Evolutionary conservation across 2,797 vertebrate genomes (phyloP).

Genomic region (Tadarida brasiliensis): DNA sequence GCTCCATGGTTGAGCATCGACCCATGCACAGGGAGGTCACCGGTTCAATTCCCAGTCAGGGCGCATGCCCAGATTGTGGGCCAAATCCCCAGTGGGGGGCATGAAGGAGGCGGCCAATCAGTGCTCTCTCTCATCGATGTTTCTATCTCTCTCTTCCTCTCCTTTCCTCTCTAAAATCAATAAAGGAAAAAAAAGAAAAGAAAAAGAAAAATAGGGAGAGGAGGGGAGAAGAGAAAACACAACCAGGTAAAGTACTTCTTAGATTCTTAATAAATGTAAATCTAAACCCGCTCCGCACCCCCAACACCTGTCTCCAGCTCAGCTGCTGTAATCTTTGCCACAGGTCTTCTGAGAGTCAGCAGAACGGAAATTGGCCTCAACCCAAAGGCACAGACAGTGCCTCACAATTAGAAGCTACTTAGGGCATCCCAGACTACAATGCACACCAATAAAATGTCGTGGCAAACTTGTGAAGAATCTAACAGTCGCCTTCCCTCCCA

Average conservation of each 20-base stretch:
- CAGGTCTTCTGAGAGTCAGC: slow-evolving; percentile 60
- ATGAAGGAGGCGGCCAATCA: too few relatives aligned
- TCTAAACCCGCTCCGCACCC: background rate
- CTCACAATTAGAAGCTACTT: slow-evolving; percentile 80
- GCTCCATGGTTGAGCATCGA: too few relatives aligned
- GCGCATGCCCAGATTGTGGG: too few relatives aligned
- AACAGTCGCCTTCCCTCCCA: background rate
- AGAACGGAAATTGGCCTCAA: slow-evolving; percentile 75
- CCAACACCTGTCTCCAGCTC: slow-evolving; percentile 47
- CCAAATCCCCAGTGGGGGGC: too few relatives aligned
- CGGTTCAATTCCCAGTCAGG: too few relatives aligned
- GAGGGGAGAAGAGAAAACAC: background rate
- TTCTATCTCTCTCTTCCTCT: too few relatives aligned
- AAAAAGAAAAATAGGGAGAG: background rate
- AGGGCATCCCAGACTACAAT: slow-evolving; percentile 70
- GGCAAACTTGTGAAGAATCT: slow-evolving; percentile 19
- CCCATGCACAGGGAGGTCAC: too few relatives aligned
- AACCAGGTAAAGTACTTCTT: background rate
- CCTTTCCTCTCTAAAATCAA: too few relatives aligned
- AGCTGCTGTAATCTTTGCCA: background rate
- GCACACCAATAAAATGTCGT: slow-evolving; percentile 75
- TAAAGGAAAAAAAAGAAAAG: background rate
- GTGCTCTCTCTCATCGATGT: too few relatives aligned
- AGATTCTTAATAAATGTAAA: background rate
- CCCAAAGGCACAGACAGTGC: slow-evolving; percentile 74